Evolutionary conservation across 2,888 invertebrate species (phyloP).

Genomic region (Euzetes globulus): DNA sequence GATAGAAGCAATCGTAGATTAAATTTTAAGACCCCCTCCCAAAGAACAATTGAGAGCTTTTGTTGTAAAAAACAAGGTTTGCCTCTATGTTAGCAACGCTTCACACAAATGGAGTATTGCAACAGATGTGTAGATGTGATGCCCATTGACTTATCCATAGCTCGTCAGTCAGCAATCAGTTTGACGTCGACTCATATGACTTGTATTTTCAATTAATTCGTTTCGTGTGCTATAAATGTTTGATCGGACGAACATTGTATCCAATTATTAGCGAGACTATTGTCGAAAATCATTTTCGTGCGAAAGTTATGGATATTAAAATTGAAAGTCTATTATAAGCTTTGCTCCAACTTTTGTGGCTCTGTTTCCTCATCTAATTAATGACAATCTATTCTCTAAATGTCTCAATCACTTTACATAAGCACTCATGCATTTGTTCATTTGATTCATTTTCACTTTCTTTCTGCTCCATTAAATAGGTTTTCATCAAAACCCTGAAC

Average conservation of each 20-base stretch:
- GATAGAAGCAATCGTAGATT: constrained; percentile 22
- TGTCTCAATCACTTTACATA: constrained; percentile 16
- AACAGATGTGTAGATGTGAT: constrained; percentile 25
- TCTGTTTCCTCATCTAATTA: constrained; percentile 25
- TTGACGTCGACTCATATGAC: constrained; percentile 26
- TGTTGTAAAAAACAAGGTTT: constrained; percentile 30
- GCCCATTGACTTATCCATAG: constrained; percentile 23
- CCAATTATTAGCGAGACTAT: constrained; percentile 10
- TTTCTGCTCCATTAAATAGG: constrained; percentile 24
- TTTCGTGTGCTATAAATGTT: constrained; percentile 27
- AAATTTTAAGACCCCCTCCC: constrained; percentile 11
- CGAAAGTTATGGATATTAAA: constrained; percentile 28
- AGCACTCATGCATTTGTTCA: constrained; percentile 21
- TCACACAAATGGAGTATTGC: constrained; percentile 9
- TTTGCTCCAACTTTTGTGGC: constrained; percentile 1
- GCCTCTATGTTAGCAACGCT: constrained; percentile 30
- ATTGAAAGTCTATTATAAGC: constrained; percentile 14
- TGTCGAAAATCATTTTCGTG: constrained; percentile 24
- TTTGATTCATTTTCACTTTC: constrained; percentile 26
- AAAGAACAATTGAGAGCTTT: neutral
- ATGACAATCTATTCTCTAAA: constrained; percentile 17
- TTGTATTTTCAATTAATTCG: constrained; percentile 23
- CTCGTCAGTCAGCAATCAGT: constrained; percentile 18
- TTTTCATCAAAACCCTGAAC: constrained; percentile 11
- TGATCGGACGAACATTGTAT: neutral